A percentile compares a stretch with the other conserved stretches of the same genome.
Evolutionary conservation across 2,888 invertebrate species (phyloP).

Genomic region (Brenthis hecate): DNA sequence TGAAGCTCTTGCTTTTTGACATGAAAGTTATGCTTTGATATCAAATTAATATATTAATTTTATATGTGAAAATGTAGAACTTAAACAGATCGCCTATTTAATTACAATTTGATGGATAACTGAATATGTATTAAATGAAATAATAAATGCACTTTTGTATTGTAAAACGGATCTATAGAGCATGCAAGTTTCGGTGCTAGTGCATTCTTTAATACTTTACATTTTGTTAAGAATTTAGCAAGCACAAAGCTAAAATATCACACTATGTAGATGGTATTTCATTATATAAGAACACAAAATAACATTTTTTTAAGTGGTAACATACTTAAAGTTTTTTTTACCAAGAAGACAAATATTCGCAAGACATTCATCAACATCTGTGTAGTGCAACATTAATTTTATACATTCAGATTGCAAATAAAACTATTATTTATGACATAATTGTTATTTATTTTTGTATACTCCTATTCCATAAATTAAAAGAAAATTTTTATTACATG

Average conservation of each 20-base stretch:
- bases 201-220: slow-evolving; percentile 61
- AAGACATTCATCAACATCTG: too few relatives aligned
- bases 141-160: slow-evolving; percentile 14
- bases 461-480: slow-evolving; percentile 16
- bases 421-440: slow-evolving; percentile 34
- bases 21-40: slow-evolving; percentile 33
- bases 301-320: background rate
- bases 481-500: slow-evolving; percentile 22
- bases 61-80: slow-evolving; percentile 1
- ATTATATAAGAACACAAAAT: background rate
- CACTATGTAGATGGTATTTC: slow-evolving; percentile 18
- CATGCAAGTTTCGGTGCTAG: slow-evolving; percentile 69
- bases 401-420: slow-evolving; percentile 29
- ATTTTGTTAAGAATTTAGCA: slow-evolving; percentile 47
- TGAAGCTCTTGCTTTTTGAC: slow-evolving; percentile 51
- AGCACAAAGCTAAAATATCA: slow-evolving; percentile 52
- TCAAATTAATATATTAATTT: background rate
- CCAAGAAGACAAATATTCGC: slow-evolving; percentile 44
- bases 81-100: background rate
- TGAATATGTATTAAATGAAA: slow-evolving; percentile 6
- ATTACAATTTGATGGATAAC: background rate
- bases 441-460: slow-evolving; percentile 24
- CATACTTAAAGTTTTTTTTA: slow-evolving; percentile 39
- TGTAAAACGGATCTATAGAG: slow-evolving; percentile 2
- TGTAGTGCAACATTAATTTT: slow-evolving; percentile 15